These are phyloP conservation scores for Athene noctua DNA, from an alignment of 2,113 vertebrate species.

Conservation along the genomic window DNA sequence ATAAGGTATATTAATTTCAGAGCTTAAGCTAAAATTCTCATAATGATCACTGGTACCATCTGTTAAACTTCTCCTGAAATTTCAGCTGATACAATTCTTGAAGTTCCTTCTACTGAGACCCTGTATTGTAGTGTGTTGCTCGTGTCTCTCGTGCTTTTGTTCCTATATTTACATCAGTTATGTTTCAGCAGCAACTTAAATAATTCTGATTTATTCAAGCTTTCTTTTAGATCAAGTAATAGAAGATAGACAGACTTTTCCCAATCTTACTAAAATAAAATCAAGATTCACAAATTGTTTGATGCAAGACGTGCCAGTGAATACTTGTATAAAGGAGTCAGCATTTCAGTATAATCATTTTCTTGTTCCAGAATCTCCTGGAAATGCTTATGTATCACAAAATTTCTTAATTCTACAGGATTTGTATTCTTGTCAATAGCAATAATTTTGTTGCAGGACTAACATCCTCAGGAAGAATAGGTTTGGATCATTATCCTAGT, in stretches of 20 bases:
- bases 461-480: not conserved
- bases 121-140: not conserved
- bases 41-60: not conserved
- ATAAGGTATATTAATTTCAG: not conserved
- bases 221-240: not conserved
- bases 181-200: not conserved
- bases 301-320: not conserved
- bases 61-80: not conserved
- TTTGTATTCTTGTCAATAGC: not conserved
- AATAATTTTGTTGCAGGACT: not conserved
- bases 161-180: not conserved
- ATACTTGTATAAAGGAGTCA: not conserved
- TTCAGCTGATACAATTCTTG: not conserved
- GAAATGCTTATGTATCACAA: not conserved
- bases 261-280: not conserved
- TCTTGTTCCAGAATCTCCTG: not conserved
- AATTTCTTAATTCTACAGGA: not conserved
- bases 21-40: not conserved
- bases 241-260: not conserved
- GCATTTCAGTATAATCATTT: not conserved
- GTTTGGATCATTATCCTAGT: not conserved
- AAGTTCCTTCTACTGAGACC: not conserved
- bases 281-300: not conserved
- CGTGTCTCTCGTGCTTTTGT: rapidly evolving
- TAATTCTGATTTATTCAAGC: not conserved